Evolutionary conservation across 2,888 invertebrate species (phyloP).

Genomic region (Chymomyza fuscimana): DNA sequence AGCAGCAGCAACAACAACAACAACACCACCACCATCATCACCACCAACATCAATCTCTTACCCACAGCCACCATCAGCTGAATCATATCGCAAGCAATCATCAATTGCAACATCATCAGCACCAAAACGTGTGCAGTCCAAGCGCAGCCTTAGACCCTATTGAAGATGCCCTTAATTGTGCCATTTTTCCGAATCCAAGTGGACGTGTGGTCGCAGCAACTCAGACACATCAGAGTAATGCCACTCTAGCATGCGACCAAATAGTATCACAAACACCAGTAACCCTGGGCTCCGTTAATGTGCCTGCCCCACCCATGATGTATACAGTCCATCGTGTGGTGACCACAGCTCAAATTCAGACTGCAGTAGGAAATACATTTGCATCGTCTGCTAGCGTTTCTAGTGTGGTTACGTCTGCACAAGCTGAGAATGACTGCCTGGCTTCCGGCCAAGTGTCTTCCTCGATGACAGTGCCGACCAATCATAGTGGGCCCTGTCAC

Average conservation of each 20-base stretch:
- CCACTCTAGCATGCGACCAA: constrained; percentile 47
- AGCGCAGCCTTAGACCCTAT: constrained; percentile 57
- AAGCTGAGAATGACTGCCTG: constrained; percentile 72
- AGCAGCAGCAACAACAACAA: constrained; percentile 46
- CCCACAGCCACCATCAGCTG: constrained; percentile 46
- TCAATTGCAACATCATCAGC: constrained; percentile 27
- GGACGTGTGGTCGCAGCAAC: constrained; percentile 74
- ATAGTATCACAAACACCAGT: constrained; percentile 52
- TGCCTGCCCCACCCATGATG: constrained; percentile 76
- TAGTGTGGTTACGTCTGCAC: constrained; percentile 73
- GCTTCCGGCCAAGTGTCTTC: constrained; percentile 58
- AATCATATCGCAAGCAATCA: constrained; percentile 21
- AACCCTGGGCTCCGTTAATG: constrained; percentile 55
- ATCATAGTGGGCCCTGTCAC: constrained; percentile 45
- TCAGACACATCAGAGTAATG: constrained; percentile 70
- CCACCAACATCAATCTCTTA: constrained; percentile 29
- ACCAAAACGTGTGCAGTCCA: constrained; percentile 46
- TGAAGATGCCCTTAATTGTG: constrained; percentile 70
- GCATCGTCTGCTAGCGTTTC: constrained; percentile 79
- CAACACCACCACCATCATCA: constrained; percentile 46
- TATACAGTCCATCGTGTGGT: constrained; percentile 80
- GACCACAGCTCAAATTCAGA: constrained; percentile 79
- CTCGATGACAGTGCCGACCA: constrained; percentile 55
- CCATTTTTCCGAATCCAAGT: constrained; percentile 60
- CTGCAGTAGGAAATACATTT: constrained; percentile 77